Base-by-base conservation (phyloP, 1,140 invertebrate genomes). In the Drosophila kepulauana region DNA sequence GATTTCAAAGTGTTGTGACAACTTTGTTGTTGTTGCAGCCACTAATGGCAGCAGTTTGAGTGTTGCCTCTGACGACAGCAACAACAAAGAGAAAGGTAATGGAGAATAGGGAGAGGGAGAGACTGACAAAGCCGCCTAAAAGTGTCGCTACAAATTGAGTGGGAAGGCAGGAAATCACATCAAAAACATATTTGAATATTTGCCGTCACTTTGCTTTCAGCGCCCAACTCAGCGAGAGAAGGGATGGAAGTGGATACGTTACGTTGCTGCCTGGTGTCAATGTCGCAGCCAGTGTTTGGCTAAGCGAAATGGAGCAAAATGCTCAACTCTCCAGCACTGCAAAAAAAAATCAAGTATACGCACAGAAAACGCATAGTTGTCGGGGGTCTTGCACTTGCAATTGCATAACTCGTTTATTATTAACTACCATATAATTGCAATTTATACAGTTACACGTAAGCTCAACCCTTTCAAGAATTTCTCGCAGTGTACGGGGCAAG, bases 101-200 rank as follows among this genome's bases (percentile, higher is more conserved):
- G 38, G 15, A 38, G 52, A 56, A 25, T 25, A 25, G 15, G 13
- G 52, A 1, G 7, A 35, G 30, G 38, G 15, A 38, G 52, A 56
- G 33, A 56, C 4, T 54, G 46, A 78, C 48, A 78, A 77, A 70
- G 66, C 75, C 64, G 82, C 75, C 82, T 52, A 79, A 82, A 79
- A 87, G 73, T 71, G 74, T 75, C 78, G 68, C 78, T 62, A 63
- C 70, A 81, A 85, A 85, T 81, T 84, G 85, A 78, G 77, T 89
- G 85, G 78, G 70, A 79, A 81, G 78, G 78, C 75, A 81, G 88
- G 85, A 90, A 85, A 89, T 89, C 85, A 89, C 85, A 89, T 89
- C 85, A 89, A 89, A 89, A 89, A 89, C 85, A 89, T 89, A 89
- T 89, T 89, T 89, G 85, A 89, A 89, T 89, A 89, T 89, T 89